Base-by-base conservation (phyloP, 2,888 invertebrate species). In the Parnassius apollo region DNA sequence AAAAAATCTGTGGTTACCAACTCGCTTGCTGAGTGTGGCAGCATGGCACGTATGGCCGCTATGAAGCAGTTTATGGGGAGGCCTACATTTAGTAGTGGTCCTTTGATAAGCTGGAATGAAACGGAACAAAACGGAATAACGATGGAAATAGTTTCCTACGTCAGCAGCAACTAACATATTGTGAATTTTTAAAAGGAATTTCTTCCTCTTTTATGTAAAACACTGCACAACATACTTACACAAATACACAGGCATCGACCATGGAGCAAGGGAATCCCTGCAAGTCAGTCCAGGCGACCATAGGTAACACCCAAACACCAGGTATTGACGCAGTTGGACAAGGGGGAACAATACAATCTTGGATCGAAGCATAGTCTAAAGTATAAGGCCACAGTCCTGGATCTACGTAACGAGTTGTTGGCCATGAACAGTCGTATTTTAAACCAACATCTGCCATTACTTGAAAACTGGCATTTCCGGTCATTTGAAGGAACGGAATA, bases 331-430 rank as follows among this genome's bases (percentile, higher is more conserved):
- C 89, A 1, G 79, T 82, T 0, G 94, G 94, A 73, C 95, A 95
- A 0, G 90, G 89, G 0, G 82, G 86, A 22, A 93, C 85, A 2
- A 80, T 71, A 63, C 94, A 94, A 61, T 93, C 92, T 76, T 94
- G 93, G 22, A 68, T 87, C 0, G 92, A 90, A 1, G 78, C 75
- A 68, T 93, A 94, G 72, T 95, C 94, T 62, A 95, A 75, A 0
- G 95, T 95, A 78, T 95, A 95, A 0, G 95, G 95, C 93, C 94
- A 95, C 0, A 94, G 75, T 18, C 91, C 92, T 42, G 90, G 89
- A 59, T 84, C 70, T 1, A 78, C 72, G 65, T 71, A 73, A 0
- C 71, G 68, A 35, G 82, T 77, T 0, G 94, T 92, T 0, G 93
- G 88, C 93, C 95, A 93, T 1, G 94, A 92, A 59, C 92, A 91